Evolutionary conservation across 2,797 vertebrate species (phyloP).

Genomic region (Pampus argenteus): DNA sequence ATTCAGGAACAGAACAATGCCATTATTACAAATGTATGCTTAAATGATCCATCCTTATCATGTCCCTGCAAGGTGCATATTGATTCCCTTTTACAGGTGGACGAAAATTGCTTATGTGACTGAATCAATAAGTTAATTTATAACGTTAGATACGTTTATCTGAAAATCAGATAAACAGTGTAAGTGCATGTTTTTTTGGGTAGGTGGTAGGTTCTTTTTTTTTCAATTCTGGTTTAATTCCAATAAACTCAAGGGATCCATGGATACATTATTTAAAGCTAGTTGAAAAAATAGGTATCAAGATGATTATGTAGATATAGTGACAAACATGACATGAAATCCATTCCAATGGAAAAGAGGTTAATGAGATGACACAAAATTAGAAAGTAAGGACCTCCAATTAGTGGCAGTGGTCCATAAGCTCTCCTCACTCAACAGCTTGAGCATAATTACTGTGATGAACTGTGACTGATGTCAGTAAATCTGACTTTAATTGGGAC

Average conservation of each 20-base stretch:
- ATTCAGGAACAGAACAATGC: constrained; percentile 44
- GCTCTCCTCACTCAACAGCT: constrained; percentile 86
- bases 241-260: constrained; percentile 2
- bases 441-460: constrained; percentile 87
- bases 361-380: constrained; percentile 47
- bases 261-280: neutral
- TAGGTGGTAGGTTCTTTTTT: constrained; percentile 8
- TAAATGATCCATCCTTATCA: constrained; percentile 62
- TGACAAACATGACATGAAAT: constrained; percentile 11
- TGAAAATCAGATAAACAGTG: constrained; percentile 54
- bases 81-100: constrained; percentile 56
- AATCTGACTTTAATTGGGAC: constrained; percentile 90
- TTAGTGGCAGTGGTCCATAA: constrained; percentile 83
- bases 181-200: constrained; percentile 35
- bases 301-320: constrained; percentile 1
- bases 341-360: constrained; percentile 11
- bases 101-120: constrained; percentile 61
- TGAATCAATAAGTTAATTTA: constrained; percentile 75
- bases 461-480: constrained; percentile 89
- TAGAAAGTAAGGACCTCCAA: constrained; percentile 62
- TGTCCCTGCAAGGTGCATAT: constrained; percentile 71
- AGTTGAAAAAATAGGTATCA: neutral
- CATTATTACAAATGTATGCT: constrained; percentile 55
- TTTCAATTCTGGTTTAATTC: constrained; percentile 31
- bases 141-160: constrained; percentile 55